These are phyloP conservation scores for Meiosimyza decipiens DNA, from an alignment of 2,888 invertebrate genomes.

Conservation along the genomic window DNA sequence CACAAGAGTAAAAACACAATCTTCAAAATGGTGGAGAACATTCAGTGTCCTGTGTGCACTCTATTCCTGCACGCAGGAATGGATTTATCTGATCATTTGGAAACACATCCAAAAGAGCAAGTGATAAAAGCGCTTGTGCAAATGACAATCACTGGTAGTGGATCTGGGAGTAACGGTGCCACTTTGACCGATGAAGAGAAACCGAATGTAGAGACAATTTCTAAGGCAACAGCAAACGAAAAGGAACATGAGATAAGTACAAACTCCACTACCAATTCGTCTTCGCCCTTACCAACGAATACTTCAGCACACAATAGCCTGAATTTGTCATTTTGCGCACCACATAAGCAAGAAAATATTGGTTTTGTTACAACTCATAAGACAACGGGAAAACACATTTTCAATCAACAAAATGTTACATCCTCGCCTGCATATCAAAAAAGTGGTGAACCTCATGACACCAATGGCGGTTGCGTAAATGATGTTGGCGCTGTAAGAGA, in stretches of 20 bases:
- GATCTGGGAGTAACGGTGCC: constrained; percentile 42
- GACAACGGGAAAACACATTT: constrained; percentile 15
- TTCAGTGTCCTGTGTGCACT: constrained; percentile 86
- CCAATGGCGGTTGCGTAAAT: neutral
- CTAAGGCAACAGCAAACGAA: neutral
- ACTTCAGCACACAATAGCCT: constrained; percentile 31
- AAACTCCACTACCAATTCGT: constrained; percentile 24
- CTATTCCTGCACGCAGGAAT: constrained; percentile 85
- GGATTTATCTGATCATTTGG: constrained; percentile 81
- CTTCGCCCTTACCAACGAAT: constrained; percentile 6
- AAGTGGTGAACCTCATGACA: constrained; percentile 6
- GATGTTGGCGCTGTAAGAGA: constrained; percentile 2
- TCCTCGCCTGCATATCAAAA: constrained; percentile 31
- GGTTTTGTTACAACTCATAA: constrained; percentile 4
- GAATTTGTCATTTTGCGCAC: constrained; percentile 27
- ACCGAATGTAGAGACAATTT: constrained; percentile 9
- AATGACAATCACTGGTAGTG: constrained; percentile 56
- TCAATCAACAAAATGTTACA: constrained; percentile 22
- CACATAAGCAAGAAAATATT: constrained; percentile 23
- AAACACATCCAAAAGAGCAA: constrained; percentile 89
- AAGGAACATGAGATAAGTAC: constrained; percentile 24
- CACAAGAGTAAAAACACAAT: neutral
- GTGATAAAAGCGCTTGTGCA: constrained; percentile 82
- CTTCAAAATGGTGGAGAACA: constrained; percentile 57
- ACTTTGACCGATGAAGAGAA: constrained; percentile 44